These are phyloP conservation scores for Gambusia holbrooki DNA, from an alignment of 2,113 vertebrate species.

Conservation along the genomic window DNA sequence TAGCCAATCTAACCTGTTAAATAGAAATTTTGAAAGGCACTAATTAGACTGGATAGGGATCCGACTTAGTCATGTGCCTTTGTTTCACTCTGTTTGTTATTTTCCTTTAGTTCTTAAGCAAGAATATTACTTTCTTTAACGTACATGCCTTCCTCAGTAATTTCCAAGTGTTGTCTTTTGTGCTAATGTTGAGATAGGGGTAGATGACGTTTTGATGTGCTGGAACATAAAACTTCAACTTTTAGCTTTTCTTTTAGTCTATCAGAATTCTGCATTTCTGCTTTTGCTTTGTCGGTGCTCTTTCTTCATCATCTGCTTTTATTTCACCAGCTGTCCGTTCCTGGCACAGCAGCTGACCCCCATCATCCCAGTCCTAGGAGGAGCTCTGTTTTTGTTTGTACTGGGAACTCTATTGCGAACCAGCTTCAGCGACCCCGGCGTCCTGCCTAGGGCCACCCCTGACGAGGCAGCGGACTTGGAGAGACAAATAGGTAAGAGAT, in stretches of 20 bases:
- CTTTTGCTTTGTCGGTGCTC: conserved; percentile 1
- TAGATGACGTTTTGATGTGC: not conserved
- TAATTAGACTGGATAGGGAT: conserved; percentile 29
- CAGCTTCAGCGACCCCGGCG: conserved; percentile 96
- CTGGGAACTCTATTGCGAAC: conserved; percentile 93
- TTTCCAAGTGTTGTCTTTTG: not conserved
- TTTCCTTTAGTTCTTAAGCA: conserved; percentile 20
- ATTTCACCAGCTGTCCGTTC: conserved; percentile 85
- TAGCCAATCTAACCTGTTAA: conserved; percentile 35
- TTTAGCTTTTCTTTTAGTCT: not conserved
- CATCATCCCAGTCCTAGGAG: conserved; percentile 90
- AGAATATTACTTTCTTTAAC: conserved; percentile 6
- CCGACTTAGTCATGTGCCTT: conserved; percentile 16
- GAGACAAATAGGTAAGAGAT: conserved; percentile 92
- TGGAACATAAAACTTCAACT: too few species aligned
- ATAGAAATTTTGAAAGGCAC: conserved; percentile 39
- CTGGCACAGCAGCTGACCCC: conserved; percentile 88
- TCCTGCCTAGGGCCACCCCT: conserved; percentile 89
- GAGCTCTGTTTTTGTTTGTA: conserved; percentile 92
- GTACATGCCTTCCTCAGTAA: not conserved
- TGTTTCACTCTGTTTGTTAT: conserved; percentile 13
- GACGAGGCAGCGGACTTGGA: conserved; percentile 95
- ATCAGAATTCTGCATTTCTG: not conserved
- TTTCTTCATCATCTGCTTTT: conserved; percentile 17
- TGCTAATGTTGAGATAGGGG: not conserved